Evolutionary conservation across 1,140 invertebrate genomes (phyloP).

Genomic region (Trichoplusia ni): DNA sequence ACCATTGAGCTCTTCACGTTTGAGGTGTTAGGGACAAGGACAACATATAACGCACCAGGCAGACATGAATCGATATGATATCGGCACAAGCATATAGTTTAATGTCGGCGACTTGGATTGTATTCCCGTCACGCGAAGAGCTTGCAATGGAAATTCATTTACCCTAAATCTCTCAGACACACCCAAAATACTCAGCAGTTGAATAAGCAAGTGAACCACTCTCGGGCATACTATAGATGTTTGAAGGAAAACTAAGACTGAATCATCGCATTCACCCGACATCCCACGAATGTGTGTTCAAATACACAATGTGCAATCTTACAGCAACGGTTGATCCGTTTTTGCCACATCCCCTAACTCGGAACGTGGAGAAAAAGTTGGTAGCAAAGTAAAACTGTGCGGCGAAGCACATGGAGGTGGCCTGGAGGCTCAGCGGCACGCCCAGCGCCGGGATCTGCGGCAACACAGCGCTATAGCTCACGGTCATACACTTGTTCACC

Average conservation of each 20-base stretch:
- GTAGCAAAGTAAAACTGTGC: slow-evolving; percentile 85
- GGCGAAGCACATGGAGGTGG: slow-evolving; percentile 84
- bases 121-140: too few species aligned
- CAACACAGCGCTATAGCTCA: neutral
- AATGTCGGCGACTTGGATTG: too few species aligned
- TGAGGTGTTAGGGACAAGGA: too few species aligned
- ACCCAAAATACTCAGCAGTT: neutral
- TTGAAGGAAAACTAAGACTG: slow-evolving; percentile 20
- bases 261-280: slow-evolving; percentile 22
- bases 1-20: too few species aligned
- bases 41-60: too few species aligned
- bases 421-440: slow-evolving; percentile 81
- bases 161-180: neutral
- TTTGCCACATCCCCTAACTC: slow-evolving; percentile 92
- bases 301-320: slow-evolving; percentile 75
- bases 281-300: slow-evolving; percentile 5
- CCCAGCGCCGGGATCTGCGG: slow-evolving; percentile 81
- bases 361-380: slow-evolving; percentile 86
- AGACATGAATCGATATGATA: too few species aligned
- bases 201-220: neutral
- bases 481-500: too few species aligned
- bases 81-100: too few species aligned
- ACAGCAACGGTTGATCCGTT: slow-evolving; percentile 96
- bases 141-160: too few species aligned
- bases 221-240: too few species aligned